phyloP scores from a whole-genome alignment of 1,140 invertebrate species.

The Lasioglossum albipes region DNA sequence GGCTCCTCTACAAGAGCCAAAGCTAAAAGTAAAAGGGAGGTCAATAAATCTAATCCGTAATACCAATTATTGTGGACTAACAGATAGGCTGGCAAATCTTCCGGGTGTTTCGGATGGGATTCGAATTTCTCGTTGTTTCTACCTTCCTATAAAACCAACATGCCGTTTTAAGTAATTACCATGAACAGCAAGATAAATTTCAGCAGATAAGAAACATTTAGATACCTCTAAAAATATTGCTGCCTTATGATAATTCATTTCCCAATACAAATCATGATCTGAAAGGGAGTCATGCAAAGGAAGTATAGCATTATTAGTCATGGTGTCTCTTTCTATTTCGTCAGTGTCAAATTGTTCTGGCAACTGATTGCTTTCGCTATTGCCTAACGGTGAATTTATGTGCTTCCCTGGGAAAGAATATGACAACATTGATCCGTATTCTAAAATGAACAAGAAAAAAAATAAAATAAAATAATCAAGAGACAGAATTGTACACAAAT shows the following conservation, averaged over 20 bases:
- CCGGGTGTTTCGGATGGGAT: conserved; percentile 90
- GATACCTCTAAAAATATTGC: conserved; percentile 91
- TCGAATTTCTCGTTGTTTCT: conserved; percentile 96
- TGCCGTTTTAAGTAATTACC: neutral
- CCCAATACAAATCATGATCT: conserved; percentile 84
- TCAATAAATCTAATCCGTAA: conserved; percentile 90
- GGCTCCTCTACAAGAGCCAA: conserved; percentile 92
- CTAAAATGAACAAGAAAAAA: conserved; percentile 69
- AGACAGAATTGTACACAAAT: too few relatives aligned
- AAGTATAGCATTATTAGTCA: conserved; percentile 70
- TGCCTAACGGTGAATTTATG: conserved; percentile 51
- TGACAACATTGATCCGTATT: conserved; percentile 79
- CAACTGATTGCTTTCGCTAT: conserved; percentile 64
- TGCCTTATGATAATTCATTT: conserved; percentile 95
- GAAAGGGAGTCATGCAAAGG: conserved; percentile 64
- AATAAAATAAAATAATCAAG: conserved; percentile 29
- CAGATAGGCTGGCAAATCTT: conserved; percentile 92
- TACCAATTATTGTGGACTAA: conserved; percentile 94
- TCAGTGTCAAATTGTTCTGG: conserved; percentile 58
- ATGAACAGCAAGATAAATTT: neutral
- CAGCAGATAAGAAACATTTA: neutral
- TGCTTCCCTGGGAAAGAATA: conserved; percentile 73
- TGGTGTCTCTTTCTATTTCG: conserved; percentile 52
- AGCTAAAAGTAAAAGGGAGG: conserved; percentile 88
- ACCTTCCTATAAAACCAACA: conserved; percentile 85